Base-by-base conservation (phyloP, 2,888 invertebrate species). In the Arrhopalites spinosus region DNA sequence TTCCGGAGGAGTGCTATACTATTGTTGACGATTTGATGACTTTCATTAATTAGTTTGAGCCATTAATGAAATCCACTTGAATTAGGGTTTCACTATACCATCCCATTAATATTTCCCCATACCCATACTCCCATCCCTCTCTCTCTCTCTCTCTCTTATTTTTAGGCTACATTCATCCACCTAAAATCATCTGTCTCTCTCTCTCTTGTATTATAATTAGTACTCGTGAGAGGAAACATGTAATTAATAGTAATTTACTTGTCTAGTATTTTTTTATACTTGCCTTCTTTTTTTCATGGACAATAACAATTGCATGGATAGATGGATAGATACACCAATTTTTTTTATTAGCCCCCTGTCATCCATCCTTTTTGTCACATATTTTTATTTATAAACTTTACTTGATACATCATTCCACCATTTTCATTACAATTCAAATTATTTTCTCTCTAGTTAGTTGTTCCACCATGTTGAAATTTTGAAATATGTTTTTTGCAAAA, bases 31-130 rank as follows among this genome's bases (percentile, higher is more conserved):
- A 72, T 72, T 72, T 72, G 61, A 72, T 72, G 72, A n/a, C 43
- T 25, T 45, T 63, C 72, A 72, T 64, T 72, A 72, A 72, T 72
- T 72, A 72, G 72, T n/a, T n/a, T n/a, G 45, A 61, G 61, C 63
- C 72, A 47, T 72, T 72, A 72, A 63, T 72, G 63, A 72, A 72
- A 72, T 72, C 72, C 72, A 63, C 72, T 64, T 29, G n/a, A 59
- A 59, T 59, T 27, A 59, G 36, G 30, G 29, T 59, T 27, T 23
- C 27, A 25, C 59, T 25, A 23, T 13, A 7, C 15, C 27, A 27
- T 63, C 63, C 2, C 27, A 23, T 63, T 43, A 67, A 67, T 67
- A 67, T 67, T 45, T 27, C 5, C 47, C 36, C 36, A 36, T 36
- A 36, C 36, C 36, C 36, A 36, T 56, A n/a, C 23, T 23, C 23